phyloP scores from a whole-genome alignment of 53 echinoderm and acorn worm species.

The Hippasteria phrygiana region DNA sequence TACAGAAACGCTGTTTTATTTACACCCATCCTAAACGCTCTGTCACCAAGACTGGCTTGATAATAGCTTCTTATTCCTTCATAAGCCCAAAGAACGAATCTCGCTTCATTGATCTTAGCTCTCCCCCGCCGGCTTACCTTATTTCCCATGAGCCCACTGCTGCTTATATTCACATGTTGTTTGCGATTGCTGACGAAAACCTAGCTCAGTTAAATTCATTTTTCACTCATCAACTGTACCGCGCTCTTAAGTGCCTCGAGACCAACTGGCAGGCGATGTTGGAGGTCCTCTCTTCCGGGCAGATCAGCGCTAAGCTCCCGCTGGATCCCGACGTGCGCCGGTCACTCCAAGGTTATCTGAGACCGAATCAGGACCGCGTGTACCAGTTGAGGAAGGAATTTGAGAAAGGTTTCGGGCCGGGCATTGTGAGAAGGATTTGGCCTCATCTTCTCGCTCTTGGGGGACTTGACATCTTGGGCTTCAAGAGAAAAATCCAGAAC shows the following conservation, averaged over 20 bases:
- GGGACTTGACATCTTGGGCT: constrained; percentile 21
- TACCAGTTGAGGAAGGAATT: constrained; percentile 67
- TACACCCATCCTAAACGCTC: constrained; percentile 8
- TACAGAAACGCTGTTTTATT: constrained; percentile 24
- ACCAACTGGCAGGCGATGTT: constrained; percentile 59
- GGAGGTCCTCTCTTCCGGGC: constrained; percentile 46
- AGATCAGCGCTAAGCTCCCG: constrained; percentile 44
- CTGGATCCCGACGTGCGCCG: constrained; percentile 46
- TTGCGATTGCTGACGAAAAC: constrained; percentile 74
- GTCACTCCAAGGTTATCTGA: constrained; percentile 19
- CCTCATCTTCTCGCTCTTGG: constrained; percentile 31
- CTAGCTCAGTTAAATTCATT: constrained; percentile 46
- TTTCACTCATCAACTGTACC: constrained; percentile 60
- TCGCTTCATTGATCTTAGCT: background rate
- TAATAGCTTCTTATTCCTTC: background rate
- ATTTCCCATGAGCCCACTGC: constrained; percentile 17
- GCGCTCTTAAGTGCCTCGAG: constrained; percentile 40
- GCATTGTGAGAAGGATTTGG: constrained; percentile 76
- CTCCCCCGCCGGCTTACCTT: background rate
- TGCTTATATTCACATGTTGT: constrained; percentile 78
- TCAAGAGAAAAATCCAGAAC: background rate
- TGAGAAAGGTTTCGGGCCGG: constrained; percentile 72
- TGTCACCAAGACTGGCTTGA: background rate
- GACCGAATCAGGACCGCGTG: constrained; percentile 50
- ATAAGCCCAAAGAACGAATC: background rate